A percentile compares a stretch with the other conserved stretches of the same genome.
These are phyloP conservation scores for Lithodes maja DNA, from an alignment of 2,888 invertebrate genomes.

Conservation along the genomic window DNA sequence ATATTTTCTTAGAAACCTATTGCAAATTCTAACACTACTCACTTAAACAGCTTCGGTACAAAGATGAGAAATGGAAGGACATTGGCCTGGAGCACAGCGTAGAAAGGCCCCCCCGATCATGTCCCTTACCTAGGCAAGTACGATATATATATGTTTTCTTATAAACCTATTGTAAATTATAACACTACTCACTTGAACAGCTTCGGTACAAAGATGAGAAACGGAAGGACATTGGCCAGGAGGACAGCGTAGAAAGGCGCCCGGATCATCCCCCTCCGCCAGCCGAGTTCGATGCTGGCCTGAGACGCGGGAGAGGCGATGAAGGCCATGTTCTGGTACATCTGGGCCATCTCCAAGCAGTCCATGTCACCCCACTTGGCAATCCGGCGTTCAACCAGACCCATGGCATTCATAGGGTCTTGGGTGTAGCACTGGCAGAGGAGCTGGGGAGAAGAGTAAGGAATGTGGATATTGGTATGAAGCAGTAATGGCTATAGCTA, in stretches of 20 bases:
- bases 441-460: slow-evolving; percentile 71
- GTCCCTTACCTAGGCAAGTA: slow-evolving; percentile 73
- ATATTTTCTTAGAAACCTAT: no score
- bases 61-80: slow-evolving; percentile 71
- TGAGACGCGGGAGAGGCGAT: slow-evolving; percentile 72
- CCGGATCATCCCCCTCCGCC: slow-evolving; percentile 72
- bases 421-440: slow-evolving; percentile 74
- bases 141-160: not conserved
- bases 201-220: slow-evolving; percentile 69
- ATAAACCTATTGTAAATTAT: not conserved
- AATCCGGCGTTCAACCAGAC: slow-evolving; percentile 74
- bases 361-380: slow-evolving; percentile 74
- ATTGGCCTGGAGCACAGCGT: slow-evolving; percentile 68
- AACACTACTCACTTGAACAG: slow-evolving; percentile 39
- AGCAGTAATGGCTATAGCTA: no score
- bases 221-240: slow-evolving; percentile 71
- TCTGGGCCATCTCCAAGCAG: slow-evolving; percentile 74
- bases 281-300: slow-evolving; percentile 73
- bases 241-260: slow-evolving; percentile 57
- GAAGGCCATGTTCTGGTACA: slow-evolving; percentile 52
- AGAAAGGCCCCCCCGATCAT: slow-evolving; percentile 55
- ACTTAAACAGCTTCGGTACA: slow-evolving; percentile 56
- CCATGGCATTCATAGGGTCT: slow-evolving; percentile 74
- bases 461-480: no score
- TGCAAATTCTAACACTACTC: not conserved